Evolutionary conservation across 53 echinoderm and acorn worm species (phyloP).

Genomic region (Hippasteria phrygiana): DNA sequence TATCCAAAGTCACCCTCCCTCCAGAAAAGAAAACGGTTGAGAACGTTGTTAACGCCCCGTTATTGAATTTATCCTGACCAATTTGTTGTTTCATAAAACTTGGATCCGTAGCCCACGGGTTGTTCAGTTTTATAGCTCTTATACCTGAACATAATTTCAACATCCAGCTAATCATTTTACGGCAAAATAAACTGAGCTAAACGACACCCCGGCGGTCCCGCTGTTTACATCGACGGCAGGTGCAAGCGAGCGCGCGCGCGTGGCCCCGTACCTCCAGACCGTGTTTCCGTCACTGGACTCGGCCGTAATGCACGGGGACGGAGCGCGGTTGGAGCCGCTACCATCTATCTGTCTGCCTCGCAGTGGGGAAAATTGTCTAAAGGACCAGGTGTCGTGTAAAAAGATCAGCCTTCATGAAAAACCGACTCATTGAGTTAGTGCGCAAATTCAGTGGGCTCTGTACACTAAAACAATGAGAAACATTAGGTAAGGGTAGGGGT

Average conservation of each 20-base stretch:
- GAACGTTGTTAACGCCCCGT: too few species aligned
- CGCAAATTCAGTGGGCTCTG: too few species aligned
- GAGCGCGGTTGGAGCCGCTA: slow-evolving; percentile 41
- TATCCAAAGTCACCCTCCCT: too few species aligned
- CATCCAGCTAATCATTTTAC: slow-evolving; percentile 9
- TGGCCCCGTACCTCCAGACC: slow-evolving; percentile 4
- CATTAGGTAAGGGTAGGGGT: too few species aligned
- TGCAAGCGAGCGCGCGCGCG: slow-evolving; percentile 9
- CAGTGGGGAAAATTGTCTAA: slow-evolving; percentile 2
- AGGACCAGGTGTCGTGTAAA: background rate
- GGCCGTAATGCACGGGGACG: slow-evolving; percentile 42
- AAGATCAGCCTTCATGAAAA: too few species aligned
- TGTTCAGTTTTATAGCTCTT: too few species aligned
- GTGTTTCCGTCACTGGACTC: slow-evolving; percentile 25
- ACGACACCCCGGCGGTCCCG: slow-evolving; percentile 35
- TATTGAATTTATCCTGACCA: too few species aligned
- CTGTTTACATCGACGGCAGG: slow-evolving; percentile 47
- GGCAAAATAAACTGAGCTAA: slow-evolving; percentile 24
- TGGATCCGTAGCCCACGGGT: too few species aligned
- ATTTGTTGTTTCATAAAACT: too few species aligned
- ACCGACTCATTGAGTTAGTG: too few species aligned
- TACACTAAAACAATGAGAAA: too few species aligned
- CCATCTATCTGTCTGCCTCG: slow-evolving; percentile 10
- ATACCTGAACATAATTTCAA: background rate
- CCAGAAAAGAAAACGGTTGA: too few species aligned